Evolutionary conservation across 35 echinoderm and acorn worm species (phyloP), one percentile per base, ranked within the genome.

Genomic region (Ophiothrix spiculata): DNA sequence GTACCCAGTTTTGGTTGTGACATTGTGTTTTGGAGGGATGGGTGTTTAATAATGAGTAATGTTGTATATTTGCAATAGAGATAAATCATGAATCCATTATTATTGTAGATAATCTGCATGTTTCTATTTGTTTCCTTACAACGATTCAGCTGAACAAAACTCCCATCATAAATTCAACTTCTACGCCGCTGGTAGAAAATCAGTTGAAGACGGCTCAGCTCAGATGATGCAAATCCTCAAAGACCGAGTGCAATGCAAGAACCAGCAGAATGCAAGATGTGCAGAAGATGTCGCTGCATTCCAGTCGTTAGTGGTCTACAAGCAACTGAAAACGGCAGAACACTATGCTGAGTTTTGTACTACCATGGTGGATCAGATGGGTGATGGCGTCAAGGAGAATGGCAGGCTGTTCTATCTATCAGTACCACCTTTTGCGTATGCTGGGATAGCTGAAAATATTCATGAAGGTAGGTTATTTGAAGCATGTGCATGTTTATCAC

Each of bases 401-500:
- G 95, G 95, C 10, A 84, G 91, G 4, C 80, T 93, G 14, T 88
- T 97, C 80, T 97, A 97, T 38, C 85, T 97, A 1, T 88, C 95
- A 29, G 95, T 97, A 15, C 95, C 95, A 31, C 84, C 95, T 33
- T 97, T 97, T 88, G 91, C 95, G 11, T 97, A 97, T 86, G 85
- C 84, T 21, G 88, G 64, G 37, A 97, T 97, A 35, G 88, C 88
- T 21, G 81, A 86, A 39, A 90, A 88, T 73, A 93, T 97, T 16
- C 84, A 88, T 39, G 38, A 64, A 91, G 90, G 93, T n/a, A n/a
- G n/a, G n/a, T n/a, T n/a, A n/a, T n/a, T n/a, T n/a, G n/a, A n/a
- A n/a, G n/a, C n/a, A n/a, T n/a, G n/a, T n/a, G n/a, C n/a, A n/a
- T n/a, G n/a, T n/a, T n/a, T n/a, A n/a, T n/a, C n/a, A n/a, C n/a